Base-by-base conservation (phyloP, 1,140 invertebrate genomes). In the Hypothenemus hampei region DNA sequence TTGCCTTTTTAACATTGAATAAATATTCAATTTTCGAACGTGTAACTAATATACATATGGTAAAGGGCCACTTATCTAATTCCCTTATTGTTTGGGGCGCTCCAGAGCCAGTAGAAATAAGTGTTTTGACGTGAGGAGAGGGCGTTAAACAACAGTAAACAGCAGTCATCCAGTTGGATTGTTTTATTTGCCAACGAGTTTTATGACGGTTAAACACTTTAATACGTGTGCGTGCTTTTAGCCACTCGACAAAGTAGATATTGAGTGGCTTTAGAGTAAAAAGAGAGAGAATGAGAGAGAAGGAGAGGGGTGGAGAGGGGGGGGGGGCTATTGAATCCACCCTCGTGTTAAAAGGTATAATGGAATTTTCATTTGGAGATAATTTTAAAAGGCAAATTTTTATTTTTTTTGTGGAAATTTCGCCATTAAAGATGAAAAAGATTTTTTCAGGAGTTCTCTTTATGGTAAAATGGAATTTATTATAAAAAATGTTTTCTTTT, bases 251-350 rank as follows among this genome's bases (percentile, higher is more conserved):
- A n/a, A n/a, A n/a, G n/a, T n/a, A n/a, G n/a, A n/a, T n/a, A n/a
- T n/a, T n/a, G n/a, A n/a, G n/a, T n/a, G n/a, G n/a, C n/a, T n/a
- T n/a, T n/a, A n/a, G n/a, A n/a, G n/a, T n/a, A n/a, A n/a, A n/a
- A n/a, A 37, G 26, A 29, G 26, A 29, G 26, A 29, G 26, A 29
- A 29, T 29, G 26, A 29, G 6, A 29, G 26, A 29, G 26, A 6
- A 24, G n/a, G n/a, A 24, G 18, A 24, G 41, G 21, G 23, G 41
- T n/a, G 13, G 18, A 16, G 26, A 22, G 33, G n/a, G 37, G 31
- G 39, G 51, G 33, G 23, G 39, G 33, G 57, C 53, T 56, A 60
- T 52, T 18, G 16, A 43, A 22, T 50, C 45, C 26, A n/a, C n/a
- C n/a, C n/a, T n/a, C n/a, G n/a, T n/a, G n/a, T n/a, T n/a, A n/a